Percentiles rank a stretch among this genome's conserved stretches.
Conservation (phyloP, 2,797 vertebrate species). For the Pelobates cultripes region DNA sequence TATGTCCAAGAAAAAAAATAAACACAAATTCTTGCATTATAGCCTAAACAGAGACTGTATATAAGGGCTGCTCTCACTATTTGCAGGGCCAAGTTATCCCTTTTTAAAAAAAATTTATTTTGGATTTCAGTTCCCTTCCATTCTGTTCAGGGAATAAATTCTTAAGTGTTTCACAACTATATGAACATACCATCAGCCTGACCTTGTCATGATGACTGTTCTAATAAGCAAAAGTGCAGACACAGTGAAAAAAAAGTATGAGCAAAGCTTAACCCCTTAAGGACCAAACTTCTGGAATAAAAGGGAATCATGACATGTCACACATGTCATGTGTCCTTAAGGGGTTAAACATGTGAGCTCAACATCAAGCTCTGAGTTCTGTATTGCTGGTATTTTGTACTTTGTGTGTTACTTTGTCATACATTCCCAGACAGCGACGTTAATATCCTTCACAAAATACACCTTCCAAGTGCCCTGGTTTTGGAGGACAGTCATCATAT, state of each 20-base stretch:
- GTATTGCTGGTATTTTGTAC: background rate
- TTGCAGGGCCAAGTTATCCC: no score
- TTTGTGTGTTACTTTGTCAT: conserved; percentile 24
- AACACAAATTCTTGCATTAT: no score
- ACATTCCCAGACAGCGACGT: conserved; percentile 37
- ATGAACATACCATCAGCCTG: background rate
- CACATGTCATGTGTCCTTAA: no score
- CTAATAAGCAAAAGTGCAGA: background rate
- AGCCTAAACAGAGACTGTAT: no score
- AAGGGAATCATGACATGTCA: no score
- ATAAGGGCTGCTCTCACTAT: no score
- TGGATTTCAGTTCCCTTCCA: no score
- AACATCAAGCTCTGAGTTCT: conserved; percentile 16
- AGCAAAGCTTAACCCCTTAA: background rate
- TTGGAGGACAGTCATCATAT: no score
- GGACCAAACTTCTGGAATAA: no score
- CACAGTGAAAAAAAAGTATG: background rate
- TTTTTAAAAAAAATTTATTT: no score
- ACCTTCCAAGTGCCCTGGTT: background rate
- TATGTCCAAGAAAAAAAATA: no score
- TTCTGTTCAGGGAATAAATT: no score
- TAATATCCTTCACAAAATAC: conserved; percentile 18
- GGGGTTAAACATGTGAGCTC: conserved; percentile 29
- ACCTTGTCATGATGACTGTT: background rate
- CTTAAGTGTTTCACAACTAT: background rate